Conservation (phyloP, 2,888 invertebrate genomes). For the Aspidiotus destructor region DNA sequence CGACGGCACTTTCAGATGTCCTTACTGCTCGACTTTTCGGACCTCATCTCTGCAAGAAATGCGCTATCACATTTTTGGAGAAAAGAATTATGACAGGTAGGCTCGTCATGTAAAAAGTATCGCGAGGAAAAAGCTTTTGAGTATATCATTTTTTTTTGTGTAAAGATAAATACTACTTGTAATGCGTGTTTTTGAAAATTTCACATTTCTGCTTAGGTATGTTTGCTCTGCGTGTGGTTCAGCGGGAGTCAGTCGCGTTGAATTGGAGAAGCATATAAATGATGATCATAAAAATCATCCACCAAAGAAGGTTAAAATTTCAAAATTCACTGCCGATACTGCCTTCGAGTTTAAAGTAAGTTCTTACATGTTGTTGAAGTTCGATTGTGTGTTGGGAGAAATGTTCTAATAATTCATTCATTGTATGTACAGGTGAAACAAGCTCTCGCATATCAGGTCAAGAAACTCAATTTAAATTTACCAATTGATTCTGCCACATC, state of each 20-base stretch:
- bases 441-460: no score
- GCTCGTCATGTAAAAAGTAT: not conserved
- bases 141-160: no score
- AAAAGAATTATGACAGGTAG: conserved; percentile 1
- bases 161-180: no score
- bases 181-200: not conserved
- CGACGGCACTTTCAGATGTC: not conserved
- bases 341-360: not conserved
- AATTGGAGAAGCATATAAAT: not conserved
- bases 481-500: no score
- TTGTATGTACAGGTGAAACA: no score
- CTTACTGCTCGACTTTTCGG: not conserved
- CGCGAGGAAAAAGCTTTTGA: not conserved
- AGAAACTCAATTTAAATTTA: no score
- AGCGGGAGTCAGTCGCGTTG: not conserved
- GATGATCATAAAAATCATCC: not conserved
- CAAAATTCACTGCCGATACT: not conserved
- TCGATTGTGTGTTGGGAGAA: no score
- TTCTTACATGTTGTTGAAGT: not conserved
- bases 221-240: not conserved
- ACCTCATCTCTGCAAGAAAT: not conserved
- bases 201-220: not conserved
- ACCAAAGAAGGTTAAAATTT: not conserved
- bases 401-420: no score
- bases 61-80: not conserved